Base-by-base conservation (phyloP, 37 sponge, comb jelly and placozoan species). In the Halichondria panicea region DNA sequence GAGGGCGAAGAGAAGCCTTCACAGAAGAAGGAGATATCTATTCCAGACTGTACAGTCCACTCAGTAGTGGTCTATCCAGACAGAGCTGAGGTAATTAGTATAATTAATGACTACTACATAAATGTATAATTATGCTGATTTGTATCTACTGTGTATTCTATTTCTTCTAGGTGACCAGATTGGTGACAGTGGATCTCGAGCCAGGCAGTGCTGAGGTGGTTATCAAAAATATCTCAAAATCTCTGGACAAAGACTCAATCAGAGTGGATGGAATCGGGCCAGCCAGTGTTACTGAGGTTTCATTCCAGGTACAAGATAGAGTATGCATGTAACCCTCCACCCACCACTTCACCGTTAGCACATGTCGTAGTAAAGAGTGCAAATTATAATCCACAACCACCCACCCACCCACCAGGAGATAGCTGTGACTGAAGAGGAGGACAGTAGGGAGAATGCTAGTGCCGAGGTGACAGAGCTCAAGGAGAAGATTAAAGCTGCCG, bases 21-120 rank as follows among this genome's bases (percentile, higher is more conserved):
- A 21, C 53, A 34, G 8, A 70, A 70, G 60, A 68, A 70, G 43
- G 85, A 84, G 43, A 74, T 85, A 44, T 67, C 31, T 0, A 77
- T 85, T 35, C 21, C 79, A 19, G 56, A 55, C 35, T 78, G 73
- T 64, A 71, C 84, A 12, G 84, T 89, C 21, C 69, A 62, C 39
- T 66, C 63, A 0, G 90, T 89, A 1, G 90, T 89, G 36, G 90
- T 89, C 4, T 89, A 83, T 44, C 74, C 78, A 1, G 90, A 89
- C 68, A 69, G 84, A 59, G 90, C 90, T 1, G 90, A 89, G 79
- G 89, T 81, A 19, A 44, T n/a, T 64, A 8, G 7, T 28, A 24
- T 9, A 28, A 9, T 56, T 28, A 56, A 28, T 28, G 13, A 59
- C 22, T n/a, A 8, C n/a, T n/a, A n/a, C n/a, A n/a, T n/a, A n/a